Conservation (phyloP, 2,797 vertebrate species). For the Fistularia commersonii region DNA sequence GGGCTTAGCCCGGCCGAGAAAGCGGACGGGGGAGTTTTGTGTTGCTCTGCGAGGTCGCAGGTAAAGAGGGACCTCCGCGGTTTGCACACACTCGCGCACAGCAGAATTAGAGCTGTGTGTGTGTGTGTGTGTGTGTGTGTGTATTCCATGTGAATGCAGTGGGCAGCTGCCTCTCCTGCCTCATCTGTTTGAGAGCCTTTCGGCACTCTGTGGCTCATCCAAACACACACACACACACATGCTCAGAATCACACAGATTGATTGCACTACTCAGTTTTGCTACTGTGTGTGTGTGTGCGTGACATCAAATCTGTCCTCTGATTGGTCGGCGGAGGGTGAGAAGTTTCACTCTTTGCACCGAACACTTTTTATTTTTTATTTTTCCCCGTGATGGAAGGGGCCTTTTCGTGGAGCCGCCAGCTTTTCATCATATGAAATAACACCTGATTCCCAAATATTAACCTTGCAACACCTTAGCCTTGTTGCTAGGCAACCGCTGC, state of each 20-base stretch:
- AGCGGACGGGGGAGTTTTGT: slow-evolving; percentile 14
- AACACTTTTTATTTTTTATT: slow-evolving; percentile 19
- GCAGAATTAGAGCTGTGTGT: too few species aligned
- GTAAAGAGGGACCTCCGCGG: slow-evolving; percentile 25
- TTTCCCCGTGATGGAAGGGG: slow-evolving; percentile 16
- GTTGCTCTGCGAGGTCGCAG: slow-evolving; percentile 34
- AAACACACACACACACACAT: slow-evolving; percentile 25
- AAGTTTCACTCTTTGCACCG: background rate
- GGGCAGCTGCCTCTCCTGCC: slow-evolving; percentile 44
- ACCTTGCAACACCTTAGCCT: slow-evolving; percentile 71
- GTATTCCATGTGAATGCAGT: slow-evolving; percentile 24
- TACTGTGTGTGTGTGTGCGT: slow-evolving; percentile 10
- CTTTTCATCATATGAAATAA: slow-evolving; percentile 60
- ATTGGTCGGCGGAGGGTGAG: slow-evolving; percentile 19
- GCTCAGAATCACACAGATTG: too few species aligned
- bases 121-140: too few species aligned
- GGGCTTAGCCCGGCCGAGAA: slow-evolving; percentile 35
- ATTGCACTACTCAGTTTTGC: too few species aligned
- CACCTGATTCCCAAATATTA: slow-evolving; percentile 74
- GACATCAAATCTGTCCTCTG: slow-evolving; percentile 6
- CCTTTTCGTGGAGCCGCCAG: slow-evolving; percentile 29
- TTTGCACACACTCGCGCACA: slow-evolving; percentile 16
- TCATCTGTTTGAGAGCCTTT: slow-evolving; percentile 67
- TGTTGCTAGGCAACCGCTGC: slow-evolving; percentile 77
- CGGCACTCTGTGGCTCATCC: slow-evolving; percentile 43